Percentiles rank a stretch among this genome's conserved stretches.
Conservation (phyloP, 2,797 vertebrate genomes). For the Alectoris magna region DNA sequence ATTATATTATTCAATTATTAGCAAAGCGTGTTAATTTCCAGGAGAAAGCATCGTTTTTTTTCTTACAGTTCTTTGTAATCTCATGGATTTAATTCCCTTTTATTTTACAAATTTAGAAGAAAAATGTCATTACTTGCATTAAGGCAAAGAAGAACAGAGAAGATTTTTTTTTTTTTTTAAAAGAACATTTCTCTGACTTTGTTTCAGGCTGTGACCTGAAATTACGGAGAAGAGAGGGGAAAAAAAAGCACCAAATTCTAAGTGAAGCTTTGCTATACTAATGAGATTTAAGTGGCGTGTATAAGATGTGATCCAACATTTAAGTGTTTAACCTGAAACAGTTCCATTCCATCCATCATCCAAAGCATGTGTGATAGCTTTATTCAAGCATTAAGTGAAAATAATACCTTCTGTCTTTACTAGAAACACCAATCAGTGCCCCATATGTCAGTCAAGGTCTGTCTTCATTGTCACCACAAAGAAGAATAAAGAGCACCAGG, state of each 20-base stretch:
- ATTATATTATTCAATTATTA: neutral
- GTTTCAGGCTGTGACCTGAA: neutral
- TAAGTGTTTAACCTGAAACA: neutral
- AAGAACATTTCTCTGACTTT: neutral
- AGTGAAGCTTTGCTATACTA: neutral
- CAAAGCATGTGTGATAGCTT: neutral
- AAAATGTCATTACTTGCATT: neutral
- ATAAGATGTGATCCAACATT: neutral
- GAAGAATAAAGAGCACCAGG: neutral
- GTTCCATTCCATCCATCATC: neutral
- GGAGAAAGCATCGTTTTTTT: neutral
- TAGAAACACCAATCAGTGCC: neutral
- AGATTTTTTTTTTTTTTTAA: neutral
- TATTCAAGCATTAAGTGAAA: neutral
- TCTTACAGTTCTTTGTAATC: neutral
- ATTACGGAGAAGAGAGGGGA: neutral
- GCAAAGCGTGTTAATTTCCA: neutral
- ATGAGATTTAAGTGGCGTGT: neutral
- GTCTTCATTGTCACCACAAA: neutral
- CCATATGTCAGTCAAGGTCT: neutral
- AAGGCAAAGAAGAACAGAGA: neutral
- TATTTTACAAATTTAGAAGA: neutral
- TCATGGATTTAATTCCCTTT: neutral
- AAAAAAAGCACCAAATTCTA: neutral
- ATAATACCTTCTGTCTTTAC: constrained; percentile 3